Evolutionary conservation across 2,888 invertebrate species (phyloP), one percentile per base, ranked within the genome.

Genomic region (Mesoligia furuncula): DNA sequence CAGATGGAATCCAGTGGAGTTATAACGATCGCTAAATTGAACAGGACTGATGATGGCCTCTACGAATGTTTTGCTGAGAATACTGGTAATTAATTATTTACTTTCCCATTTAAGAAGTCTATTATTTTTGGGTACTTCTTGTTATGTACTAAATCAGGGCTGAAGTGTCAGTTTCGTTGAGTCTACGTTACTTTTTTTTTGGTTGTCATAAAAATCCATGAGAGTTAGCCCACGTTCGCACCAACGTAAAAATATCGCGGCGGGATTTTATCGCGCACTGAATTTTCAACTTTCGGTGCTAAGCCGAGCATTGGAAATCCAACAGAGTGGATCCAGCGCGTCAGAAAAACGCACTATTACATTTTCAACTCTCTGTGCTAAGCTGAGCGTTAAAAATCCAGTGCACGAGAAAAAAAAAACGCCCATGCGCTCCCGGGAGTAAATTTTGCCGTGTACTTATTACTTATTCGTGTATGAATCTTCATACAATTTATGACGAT

Each of bases 61-160:
- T 99, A 99, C 93, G 98, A 98, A 91, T 99, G 99, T 92, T 97
- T 98, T 71, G 99, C 99, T 9, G 97, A 97, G 89, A 99, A 99
- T 91, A 97, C 97, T 90, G 98, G 96, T 96, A 93, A 80, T 36
- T 57, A 42, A 36, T 45, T 20, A 24, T 45, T 62, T 62, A 36
- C 11, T 36, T 62, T 31, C 20, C 17, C 31, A 31, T 31, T 61
- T 9, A 31, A 61, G 20, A 61, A 31, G 20, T 61, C 4, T 31
- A 61, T 27, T 20, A 61, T 61, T 31, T 31, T 61, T 61, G 9
- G 4, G 0, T 59, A 27, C 15, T 24, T 8, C 2, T 59, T 27
- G 57, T 59, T 59, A 2, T 36, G 3, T 36, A 15, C 6, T 59
- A 27, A 61, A 2, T 31, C 62, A 62, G 36, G 27, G 42, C 20